Conservation (phyloP, 2,113 vertebrate genomes). For the Australoheros scitulus region DNA sequence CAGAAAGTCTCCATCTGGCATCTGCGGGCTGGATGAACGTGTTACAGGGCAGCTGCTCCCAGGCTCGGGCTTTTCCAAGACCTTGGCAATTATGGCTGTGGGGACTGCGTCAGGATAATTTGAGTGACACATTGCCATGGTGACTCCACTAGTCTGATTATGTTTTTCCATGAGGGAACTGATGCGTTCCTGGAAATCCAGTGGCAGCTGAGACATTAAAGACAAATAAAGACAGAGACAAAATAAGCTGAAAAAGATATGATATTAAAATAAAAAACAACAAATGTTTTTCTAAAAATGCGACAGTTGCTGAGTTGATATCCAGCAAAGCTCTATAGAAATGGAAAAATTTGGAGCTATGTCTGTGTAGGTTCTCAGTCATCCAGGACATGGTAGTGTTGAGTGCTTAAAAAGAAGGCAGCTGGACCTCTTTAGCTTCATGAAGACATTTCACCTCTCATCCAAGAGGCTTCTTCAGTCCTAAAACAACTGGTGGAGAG, state of each 20-base stretch:
- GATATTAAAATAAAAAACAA: background rate
- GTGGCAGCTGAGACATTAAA: conserved; percentile 81
- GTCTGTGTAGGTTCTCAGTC: background rate
- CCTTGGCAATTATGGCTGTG: conserved; percentile 87
- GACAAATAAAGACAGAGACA: conserved; percentile 26
- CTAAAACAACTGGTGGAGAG: background rate
- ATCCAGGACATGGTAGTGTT: background rate
- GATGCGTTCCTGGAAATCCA: conserved; percentile 90
- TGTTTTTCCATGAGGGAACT: conserved; percentile 90
- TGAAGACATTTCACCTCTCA: background rate
- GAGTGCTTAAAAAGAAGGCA: background rate
- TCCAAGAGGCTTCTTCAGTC: background rate
- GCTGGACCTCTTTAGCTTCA: background rate
- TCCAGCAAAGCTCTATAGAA: conserved; percentile 6
- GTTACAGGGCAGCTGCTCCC: conserved; percentile 83
- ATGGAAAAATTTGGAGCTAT: background rate
- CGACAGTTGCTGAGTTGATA: conserved; percentile 3
- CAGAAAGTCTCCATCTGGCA: conserved; percentile 68
- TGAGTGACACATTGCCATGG: conserved; percentile 82
- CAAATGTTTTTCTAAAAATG: background rate
- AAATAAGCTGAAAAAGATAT: background rate
- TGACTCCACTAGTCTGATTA: conserved; percentile 80
- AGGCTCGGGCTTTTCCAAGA: conserved; percentile 90
- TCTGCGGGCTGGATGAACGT: conserved; percentile 82
- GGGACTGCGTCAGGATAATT: conserved; percentile 88